A percentile compares a stretch with the other conserved stretches of the same genome.
phyloP scores from a whole-genome alignment of 2,888 invertebrate species.

The Orchesellides sinensis region DNA sequence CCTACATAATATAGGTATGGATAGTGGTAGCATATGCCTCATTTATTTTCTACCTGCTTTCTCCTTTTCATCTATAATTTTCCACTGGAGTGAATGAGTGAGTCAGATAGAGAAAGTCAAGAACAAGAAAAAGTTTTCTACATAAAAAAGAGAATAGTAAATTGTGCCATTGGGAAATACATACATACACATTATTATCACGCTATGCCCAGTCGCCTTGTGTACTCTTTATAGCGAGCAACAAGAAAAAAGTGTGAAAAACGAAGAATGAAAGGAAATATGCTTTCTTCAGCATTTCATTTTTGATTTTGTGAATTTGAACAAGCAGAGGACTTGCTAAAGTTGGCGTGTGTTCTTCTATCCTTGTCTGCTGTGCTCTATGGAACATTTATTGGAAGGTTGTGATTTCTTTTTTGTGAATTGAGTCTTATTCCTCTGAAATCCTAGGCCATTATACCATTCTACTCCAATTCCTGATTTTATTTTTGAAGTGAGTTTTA shows the following conservation, averaged over 20 bases:
- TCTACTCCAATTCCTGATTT: not conserved
- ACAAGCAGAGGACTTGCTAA: not conserved
- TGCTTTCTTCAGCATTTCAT: constrained; percentile 5
- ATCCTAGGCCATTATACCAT: not conserved
- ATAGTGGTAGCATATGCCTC: too few relatives aligned
- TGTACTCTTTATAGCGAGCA: too few relatives aligned
- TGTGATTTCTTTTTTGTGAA: constrained; percentile 22
- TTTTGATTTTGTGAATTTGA: too few relatives aligned
- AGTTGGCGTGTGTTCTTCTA: too few relatives aligned
- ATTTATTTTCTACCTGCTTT: constrained; percentile 1
- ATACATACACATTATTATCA: too few relatives aligned
- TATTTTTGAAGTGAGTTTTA: too few relatives aligned
- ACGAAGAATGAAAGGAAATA: not conserved
- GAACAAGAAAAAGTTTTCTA: constrained; percentile 16
- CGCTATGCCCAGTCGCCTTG: too few relatives aligned
- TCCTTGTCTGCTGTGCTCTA: too few relatives aligned
- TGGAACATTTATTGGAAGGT: constrained; percentile 23
- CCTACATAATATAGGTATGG: not conserved
- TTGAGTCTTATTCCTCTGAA: not conserved
- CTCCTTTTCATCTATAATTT: not conserved
- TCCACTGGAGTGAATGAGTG: too few relatives aligned
- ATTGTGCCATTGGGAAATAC: constrained; percentile 51
- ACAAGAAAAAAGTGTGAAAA: not conserved
- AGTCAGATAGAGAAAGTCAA: constrained; percentile 52
- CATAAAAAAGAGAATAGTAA: constrained; percentile 15